Evolutionary conservation across 2,888 invertebrate genomes (phyloP), one percentile per base, ranked within the genome.

Genomic region (Gasteruption jaculator): DNA sequence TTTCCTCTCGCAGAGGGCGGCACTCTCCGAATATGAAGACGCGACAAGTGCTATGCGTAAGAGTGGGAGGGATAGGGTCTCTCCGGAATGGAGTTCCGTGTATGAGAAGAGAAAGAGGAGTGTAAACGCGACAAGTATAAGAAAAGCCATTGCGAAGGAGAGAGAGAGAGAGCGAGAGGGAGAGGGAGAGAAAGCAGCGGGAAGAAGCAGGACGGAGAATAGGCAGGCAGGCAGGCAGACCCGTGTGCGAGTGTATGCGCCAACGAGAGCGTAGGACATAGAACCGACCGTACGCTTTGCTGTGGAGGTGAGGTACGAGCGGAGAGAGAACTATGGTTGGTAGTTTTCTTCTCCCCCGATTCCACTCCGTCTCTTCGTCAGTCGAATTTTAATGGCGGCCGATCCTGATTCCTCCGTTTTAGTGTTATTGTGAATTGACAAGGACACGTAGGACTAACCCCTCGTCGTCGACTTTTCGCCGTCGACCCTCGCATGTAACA

Each of bases 361-460:
- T 41, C 40, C 45, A 45, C 41, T 45, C 50, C 35, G 46, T 45
- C 40, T 22, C 37, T 35, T 46, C 45, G 54, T 53, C 57, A 59
- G 57, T 60, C 63, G 63, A 59, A 65, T 61, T 61, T 66, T 63
- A 66, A 65, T 65, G 65, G 63, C 66, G 65, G 61, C 61, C 58
- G 56, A 54, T 54, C 53, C 52, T 45, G 55, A 57, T 51, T 61
- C 52, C 44, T n/a, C n/a, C 56, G 57, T 58, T 56, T 57, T 57
- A 57, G 61, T 65, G 61, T 65, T 64, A 58, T 61, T 54, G 58
- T 60, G 54, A 61, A 57, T 56, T 56, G 57, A 62, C 56, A n/a
- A n/a, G 45, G 36, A 45, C 26, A 43, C 34, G 34, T 39, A n/a
- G n/a, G n/a, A n/a, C n/a, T n/a, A n/a, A n/a, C n/a, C n/a, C n/a